A percentile compares a stretch with the other conserved stretches of the same genome.
phyloP scores from a whole-genome alignment of 2,797 vertebrate species.

The Hafferia zeledoni region DNA sequence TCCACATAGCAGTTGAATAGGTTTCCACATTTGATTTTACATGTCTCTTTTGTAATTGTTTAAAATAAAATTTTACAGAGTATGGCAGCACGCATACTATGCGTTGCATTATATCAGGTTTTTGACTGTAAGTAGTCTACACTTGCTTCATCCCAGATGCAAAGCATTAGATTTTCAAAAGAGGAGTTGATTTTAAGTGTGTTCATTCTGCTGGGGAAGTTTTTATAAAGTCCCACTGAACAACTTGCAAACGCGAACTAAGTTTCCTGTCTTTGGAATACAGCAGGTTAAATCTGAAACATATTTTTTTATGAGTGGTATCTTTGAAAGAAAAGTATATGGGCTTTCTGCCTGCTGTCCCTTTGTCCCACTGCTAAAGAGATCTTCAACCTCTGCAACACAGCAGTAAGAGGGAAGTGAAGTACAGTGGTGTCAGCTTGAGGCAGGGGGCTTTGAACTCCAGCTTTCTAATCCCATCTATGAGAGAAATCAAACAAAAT shows the following conservation, averaged over 20 bases:
- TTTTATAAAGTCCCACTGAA: constrained; percentile 65
- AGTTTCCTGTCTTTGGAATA: constrained; percentile 57
- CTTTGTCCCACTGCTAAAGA: constrained; percentile 53
- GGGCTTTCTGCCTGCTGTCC: constrained; percentile 29
- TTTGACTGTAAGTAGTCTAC: constrained; percentile 59
- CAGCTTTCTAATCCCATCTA: constrained; percentile 6
- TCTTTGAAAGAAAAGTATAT: constrained; percentile 28
- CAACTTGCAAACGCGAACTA: constrained; percentile 62
- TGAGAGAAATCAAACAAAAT: constrained; percentile 43
- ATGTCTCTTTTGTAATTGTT: neutral
- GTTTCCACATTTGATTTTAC: constrained; percentile 17
- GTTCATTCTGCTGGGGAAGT: constrained; percentile 59
- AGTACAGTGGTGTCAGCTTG: neutral
- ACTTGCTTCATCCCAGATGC: constrained; percentile 67
- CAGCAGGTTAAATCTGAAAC: constrained; percentile 67
- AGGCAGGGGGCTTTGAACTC: neutral
- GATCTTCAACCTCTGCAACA: constrained; percentile 45
- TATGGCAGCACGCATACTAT: accelerated
- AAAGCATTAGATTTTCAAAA: constrained; percentile 57
- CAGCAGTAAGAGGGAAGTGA: constrained; percentile 7
- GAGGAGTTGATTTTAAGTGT: constrained; percentile 56
- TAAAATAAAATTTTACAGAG: constrained; percentile 1
- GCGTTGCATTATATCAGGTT: constrained; percentile 32
- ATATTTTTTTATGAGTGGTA: constrained; percentile 47
- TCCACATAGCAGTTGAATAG: neutral